phyloP scores from a whole-genome alignment of 2,888 invertebrate genomes.

The Shargacucullia verbasci region DNA sequence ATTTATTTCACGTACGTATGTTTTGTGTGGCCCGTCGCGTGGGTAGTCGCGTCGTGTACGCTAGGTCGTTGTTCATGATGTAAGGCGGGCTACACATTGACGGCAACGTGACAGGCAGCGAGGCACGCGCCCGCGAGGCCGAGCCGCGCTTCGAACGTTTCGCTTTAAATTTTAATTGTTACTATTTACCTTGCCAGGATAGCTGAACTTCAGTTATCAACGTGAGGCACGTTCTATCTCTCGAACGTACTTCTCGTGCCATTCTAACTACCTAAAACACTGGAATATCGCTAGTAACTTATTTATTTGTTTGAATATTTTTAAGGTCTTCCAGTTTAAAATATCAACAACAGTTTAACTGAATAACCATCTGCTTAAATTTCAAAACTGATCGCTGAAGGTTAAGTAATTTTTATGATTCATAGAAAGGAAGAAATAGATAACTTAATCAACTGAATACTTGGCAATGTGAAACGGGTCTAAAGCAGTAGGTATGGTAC shows the following conservation, averaged over 20 bases:
- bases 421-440: background rate
- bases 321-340: conserved; percentile 19
- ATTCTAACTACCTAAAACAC: background rate
- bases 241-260: conserved; percentile 6
- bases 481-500: conserved; percentile 10
- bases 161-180: conserved; percentile 36
- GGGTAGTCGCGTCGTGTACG: conserved; percentile 40
- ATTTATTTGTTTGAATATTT: conserved; percentile 15
- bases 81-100: conserved; percentile 48
- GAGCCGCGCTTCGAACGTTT: conserved; percentile 11
- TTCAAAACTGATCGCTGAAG: conserved; percentile 7
- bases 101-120: conserved; percentile 40
- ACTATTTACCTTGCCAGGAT: conserved; percentile 14
- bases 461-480: conserved; percentile 3
- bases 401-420: conserved; percentile 9
- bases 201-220: conserved; percentile 16
- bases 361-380: conserved; percentile 17
- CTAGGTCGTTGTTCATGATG: conserved; percentile 19
- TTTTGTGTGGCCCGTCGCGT: conserved; percentile 56
- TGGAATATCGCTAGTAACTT: conserved; percentile 22
- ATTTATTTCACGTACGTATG: conserved; percentile 62
- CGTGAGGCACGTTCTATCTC: conserved; percentile 29
- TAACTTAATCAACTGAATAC: background rate
- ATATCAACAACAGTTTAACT: conserved; percentile 12
- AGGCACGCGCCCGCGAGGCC: conserved; percentile 35